Evolutionary conservation across 2,113 vertebrate species (phyloP).

Genomic region (Irena cyanogastra): DNA sequence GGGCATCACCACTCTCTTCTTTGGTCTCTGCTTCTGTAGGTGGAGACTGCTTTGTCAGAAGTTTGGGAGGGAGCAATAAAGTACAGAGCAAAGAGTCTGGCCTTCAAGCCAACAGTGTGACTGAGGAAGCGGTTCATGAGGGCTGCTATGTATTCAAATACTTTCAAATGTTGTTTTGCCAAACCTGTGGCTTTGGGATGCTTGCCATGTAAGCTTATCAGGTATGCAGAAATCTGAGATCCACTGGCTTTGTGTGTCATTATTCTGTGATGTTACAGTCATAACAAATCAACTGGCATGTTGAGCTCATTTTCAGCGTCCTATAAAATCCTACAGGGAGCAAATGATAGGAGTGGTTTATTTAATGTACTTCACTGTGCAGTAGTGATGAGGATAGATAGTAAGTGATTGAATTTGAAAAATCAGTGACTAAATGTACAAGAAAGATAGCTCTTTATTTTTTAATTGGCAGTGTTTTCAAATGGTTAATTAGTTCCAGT

Average conservation of each 20-base stretch:
- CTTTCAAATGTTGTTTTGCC: not conserved
- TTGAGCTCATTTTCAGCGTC: not conserved
- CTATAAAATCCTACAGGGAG: not conserved
- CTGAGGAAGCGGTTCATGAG: not conserved
- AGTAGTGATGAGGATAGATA: not conserved
- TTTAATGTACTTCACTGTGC: not conserved
- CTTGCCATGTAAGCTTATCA: not conserved
- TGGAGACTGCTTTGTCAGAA: not conserved
- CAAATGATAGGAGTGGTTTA: not conserved
- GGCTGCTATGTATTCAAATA: accelerated
- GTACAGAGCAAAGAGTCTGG: not conserved
- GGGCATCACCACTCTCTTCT: not conserved
- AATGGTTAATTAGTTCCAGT: not conserved
- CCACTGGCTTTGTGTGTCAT: not conserved
- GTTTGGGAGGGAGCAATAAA: not conserved
- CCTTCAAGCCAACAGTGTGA: not conserved
- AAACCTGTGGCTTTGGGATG: not conserved
- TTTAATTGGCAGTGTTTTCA: not conserved
- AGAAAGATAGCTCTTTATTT: not conserved
- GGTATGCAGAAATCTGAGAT: not conserved
- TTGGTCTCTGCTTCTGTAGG: not conserved
- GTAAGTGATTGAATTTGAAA: not conserved
- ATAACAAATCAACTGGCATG: not conserved
- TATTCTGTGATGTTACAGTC: not conserved
- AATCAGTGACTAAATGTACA: not conserved